Evolutionary conservation across 2,797 vertebrate species (phyloP).

Genomic region (Halcyon leucocephala): DNA sequence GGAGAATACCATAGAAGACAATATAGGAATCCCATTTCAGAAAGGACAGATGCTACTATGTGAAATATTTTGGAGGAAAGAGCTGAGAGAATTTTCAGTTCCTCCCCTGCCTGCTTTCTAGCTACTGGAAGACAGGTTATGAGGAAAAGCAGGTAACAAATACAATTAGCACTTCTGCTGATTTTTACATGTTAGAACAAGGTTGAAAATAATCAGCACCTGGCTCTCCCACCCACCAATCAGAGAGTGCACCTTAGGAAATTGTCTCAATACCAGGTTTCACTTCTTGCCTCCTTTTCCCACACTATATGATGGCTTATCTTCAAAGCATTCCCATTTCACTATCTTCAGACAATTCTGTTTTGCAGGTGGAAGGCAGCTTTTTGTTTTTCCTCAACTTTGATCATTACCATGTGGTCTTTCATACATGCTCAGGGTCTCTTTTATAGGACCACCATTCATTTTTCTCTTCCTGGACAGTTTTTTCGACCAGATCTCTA

Average conservation of each 20-base stretch:
- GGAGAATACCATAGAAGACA: neutral
- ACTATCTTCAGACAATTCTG: conserved; percentile 68
- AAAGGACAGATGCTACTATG: neutral
- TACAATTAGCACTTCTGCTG: conserved; percentile 2
- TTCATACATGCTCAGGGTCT: neutral
- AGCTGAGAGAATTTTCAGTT: neutral
- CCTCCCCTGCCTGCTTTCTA: neutral
- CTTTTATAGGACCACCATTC: neutral
- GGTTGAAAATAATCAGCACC: conserved; percentile 49
- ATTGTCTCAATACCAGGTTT: conserved; percentile 52
- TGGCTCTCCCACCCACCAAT: conserved; percentile 49
- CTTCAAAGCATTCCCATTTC: conserved; percentile 68
- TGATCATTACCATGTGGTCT: conserved; percentile 59
- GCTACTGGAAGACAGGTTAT: neutral
- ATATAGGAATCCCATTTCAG: neutral
- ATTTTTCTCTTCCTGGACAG: neutral
- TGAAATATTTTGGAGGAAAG: neutral
- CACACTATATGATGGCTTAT: conserved; percentile 62
- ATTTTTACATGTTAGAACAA: conserved; percentile 52
- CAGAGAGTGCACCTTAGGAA: conserved; percentile 31
- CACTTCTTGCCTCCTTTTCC: conserved; percentile 57
- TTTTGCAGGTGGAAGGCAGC: conserved; percentile 59
- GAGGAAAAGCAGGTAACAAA: conserved; percentile 7
- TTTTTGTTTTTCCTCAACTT: conserved; percentile 55
- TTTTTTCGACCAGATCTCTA: conserved; percentile 18